Evolutionary conservation across 23 tunicate species (phyloP).

Genomic region (Trididemnum miniatum): DNA sequence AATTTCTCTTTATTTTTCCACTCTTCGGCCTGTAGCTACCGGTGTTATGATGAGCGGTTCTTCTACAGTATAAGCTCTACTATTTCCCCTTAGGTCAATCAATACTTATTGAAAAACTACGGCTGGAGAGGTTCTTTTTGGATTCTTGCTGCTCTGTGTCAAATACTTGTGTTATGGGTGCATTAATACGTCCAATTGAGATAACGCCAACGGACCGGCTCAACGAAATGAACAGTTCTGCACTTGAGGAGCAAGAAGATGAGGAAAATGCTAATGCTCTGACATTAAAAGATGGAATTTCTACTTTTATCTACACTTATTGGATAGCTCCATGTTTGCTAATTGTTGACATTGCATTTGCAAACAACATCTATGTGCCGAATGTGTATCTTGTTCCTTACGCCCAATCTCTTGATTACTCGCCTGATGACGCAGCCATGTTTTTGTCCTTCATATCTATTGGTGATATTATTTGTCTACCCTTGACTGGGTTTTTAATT

Average conservation of each 20-base stretch:
- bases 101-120: conserved; percentile 34
- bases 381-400: conserved; percentile 51
- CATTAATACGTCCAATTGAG: conserved; percentile 52
- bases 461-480: conserved; percentile 59
- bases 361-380: conserved; percentile 21
- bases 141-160: conserved; percentile 44
- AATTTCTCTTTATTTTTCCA: conserved; percentile 38
- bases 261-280: background rate
- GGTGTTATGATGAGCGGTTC: conserved; percentile 45
- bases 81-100: conserved; percentile 25
- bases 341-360: conserved; percentile 9
- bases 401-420: conserved; percentile 26
- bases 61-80: conserved; percentile 23
- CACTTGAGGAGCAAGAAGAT: background rate
- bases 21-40: conserved; percentile 44
- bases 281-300: background rate
- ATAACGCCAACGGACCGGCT: background rate
- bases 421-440: conserved; percentile 35
- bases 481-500: conserved; percentile 29
- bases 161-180: conserved; percentile 39
- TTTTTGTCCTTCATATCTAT: conserved; percentile 50
- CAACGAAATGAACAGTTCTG: background rate
- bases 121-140: conserved; percentile 59
- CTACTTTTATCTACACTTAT: conserved; percentile 24
- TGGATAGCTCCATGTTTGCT: conserved; percentile 41